Percentiles rank a stretch among this genome's conserved stretches.
phyloP scores from a whole-genome alignment of 2,888 invertebrate species.

The Drosophila vallismaia region DNA sequence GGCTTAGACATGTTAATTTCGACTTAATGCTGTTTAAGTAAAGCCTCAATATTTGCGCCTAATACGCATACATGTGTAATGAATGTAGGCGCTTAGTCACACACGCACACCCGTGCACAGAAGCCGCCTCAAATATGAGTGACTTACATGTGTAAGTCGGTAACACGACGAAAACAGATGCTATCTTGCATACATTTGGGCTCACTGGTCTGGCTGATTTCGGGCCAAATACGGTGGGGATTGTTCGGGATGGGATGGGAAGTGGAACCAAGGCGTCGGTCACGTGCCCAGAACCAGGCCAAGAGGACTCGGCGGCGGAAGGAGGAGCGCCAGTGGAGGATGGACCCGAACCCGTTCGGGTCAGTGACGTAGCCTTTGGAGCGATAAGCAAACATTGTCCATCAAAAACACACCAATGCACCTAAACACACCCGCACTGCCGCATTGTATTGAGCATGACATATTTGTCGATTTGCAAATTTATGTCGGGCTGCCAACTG shows the following conservation, averaged over 20 bases:
- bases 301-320: neutral
- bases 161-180: constrained; percentile 78
- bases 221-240: constrained; percentile 23
- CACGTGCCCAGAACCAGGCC: constrained; percentile 55
- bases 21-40: constrained; percentile 79
- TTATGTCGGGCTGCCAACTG: constrained; percentile 55
- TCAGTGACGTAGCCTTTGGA: constrained; percentile 43
- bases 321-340: constrained; percentile 7
- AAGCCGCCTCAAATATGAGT: constrained; percentile 61
- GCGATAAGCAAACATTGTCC: constrained; percentile 77
- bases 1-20: constrained; percentile 75
- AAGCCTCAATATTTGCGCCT: constrained; percentile 79
- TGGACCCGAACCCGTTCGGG: constrained; percentile 25
- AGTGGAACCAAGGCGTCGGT: constrained; percentile 58
- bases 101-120: constrained; percentile 16
- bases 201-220: constrained; percentile 36
- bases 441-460: constrained; percentile 66
- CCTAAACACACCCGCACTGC: constrained; percentile 20
- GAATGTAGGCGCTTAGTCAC: constrained; percentile 69
- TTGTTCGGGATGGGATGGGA: neutral
- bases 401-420: constrained; percentile 74
- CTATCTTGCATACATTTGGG: constrained; percentile 76
- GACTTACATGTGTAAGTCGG: constrained; percentile 78
- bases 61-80: constrained; percentile 79
- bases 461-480: constrained; percentile 78